Percentiles rank a stretch among this genome's conserved stretches.
These are phyloP conservation scores for Ochropacha duplaris DNA, from an alignment of 2,888 invertebrate genomes.

Conservation along the genomic window DNA sequence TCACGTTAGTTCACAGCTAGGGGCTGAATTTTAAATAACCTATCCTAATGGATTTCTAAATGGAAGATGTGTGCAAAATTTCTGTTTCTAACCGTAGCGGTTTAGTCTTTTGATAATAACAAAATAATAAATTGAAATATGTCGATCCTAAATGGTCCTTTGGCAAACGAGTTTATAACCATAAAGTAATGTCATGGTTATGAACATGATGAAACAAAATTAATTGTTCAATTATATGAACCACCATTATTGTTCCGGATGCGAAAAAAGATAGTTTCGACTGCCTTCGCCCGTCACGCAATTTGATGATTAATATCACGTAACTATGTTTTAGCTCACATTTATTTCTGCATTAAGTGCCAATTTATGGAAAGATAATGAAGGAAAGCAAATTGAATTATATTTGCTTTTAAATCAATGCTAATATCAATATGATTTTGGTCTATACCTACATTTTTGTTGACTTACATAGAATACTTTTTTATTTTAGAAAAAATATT, in stretches of 20 bases:
- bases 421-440: background rate
- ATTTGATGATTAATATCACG: slow-evolving; percentile 35
- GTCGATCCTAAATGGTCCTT: too few species aligned
- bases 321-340: slow-evolving; percentile 22
- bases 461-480: too few species aligned
- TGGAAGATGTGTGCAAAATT: too few species aligned
- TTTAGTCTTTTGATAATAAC: too few species aligned
- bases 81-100: too few species aligned
- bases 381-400: background rate
- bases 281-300: slow-evolving; percentile 25
- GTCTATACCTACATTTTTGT: too few species aligned
- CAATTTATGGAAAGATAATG: background rate
- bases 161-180: background rate
- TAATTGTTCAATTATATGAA: slow-evolving; percentile 7
- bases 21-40: too few species aligned
- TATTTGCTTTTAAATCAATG: background rate
- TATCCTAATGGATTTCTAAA: too few species aligned
- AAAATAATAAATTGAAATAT: too few species aligned
- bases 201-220: slow-evolving; percentile 2
- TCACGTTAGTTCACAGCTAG: too few species aligned
- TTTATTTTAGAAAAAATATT: too few species aligned
- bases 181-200: background rate
- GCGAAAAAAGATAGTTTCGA: slow-evolving; percentile 9
- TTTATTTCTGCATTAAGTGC: slow-evolving; percentile 9
- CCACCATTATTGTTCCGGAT: slow-evolving; percentile 4